Base-by-base conservation (phyloP, 64 coral and sea anemone genomes). In the Hydrozoanthus tunicans region DNA sequence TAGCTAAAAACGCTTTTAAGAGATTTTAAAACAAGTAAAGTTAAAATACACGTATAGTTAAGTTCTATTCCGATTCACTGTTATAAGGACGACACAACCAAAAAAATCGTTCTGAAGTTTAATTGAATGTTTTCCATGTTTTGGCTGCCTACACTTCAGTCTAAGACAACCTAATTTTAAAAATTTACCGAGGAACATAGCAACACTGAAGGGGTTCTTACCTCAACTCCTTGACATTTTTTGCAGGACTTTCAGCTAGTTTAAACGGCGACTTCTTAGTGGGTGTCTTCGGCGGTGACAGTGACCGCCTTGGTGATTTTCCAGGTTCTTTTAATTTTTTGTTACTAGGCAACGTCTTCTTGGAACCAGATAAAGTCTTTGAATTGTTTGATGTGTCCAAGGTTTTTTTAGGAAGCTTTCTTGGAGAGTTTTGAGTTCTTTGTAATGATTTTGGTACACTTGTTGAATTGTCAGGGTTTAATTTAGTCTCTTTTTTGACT, bases 241-340 rank as follows among this genome's bases (percentile, higher is more conserved):
- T 73, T 12, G n/a, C 69, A 17, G 84, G 84, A 75, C 70, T 72
- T 74, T 75, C 68, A 24, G 69, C 23, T 59, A 74, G 6, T 56
- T 60, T 88, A 70, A 88, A 88, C 6, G 69, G 84, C 5, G 84
- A 88, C 26, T 74, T 88, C 10, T 88, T 88, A 56, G 20, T 73
- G 10, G 68, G 70, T 7, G 84, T 73, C 70, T 88, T 86, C 24
- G 43, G 53, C 3, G 63, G 83, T 32, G 83, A 88, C 5, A 59
- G 9, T 75, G n/a, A 17, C 56, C 54, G 84, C 5, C 25, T 81
- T 58, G 68, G 20, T 61, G 81, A 1, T 66, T 61, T 60, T 68
- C 62, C 65, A 8, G 83, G 17, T 23, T 86, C 73, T 55, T 86
- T 54, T 51, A 59, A 24, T 3, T 6, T 17, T 73, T 27, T 88